Conservation (phyloP, 2,888 invertebrate species). For the Ophonus ardosiacus region DNA sequence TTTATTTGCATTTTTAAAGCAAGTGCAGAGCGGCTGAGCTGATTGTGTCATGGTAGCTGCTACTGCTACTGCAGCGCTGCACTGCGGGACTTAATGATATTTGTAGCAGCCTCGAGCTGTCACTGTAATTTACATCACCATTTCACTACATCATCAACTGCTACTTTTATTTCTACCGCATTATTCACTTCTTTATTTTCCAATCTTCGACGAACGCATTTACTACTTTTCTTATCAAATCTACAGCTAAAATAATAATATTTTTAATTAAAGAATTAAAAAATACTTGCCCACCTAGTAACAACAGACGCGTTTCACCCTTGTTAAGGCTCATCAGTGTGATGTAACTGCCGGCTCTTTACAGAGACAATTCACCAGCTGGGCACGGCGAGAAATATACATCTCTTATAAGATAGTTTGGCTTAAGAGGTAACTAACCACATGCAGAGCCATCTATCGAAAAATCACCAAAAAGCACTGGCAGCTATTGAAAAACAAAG, state of each 20-base stretch:
- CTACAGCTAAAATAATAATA: background rate
- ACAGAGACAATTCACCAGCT: no score
- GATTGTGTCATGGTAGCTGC: slow-evolving; percentile 29
- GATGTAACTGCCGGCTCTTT: no score
- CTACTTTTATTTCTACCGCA: slow-evolving; percentile 17
- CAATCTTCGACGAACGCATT: background rate
- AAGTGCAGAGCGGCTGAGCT: slow-evolving; percentile 11
- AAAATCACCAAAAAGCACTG: no score
- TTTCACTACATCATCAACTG: slow-evolving; percentile 23
- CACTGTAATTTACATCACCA: slow-evolving; percentile 27
- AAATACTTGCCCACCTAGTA: background rate
- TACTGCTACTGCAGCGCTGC: background rate
- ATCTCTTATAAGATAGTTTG: no score
- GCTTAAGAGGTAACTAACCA: no score
- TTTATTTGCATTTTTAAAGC: slow-evolving; percentile 54
- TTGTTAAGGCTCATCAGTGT: no score
- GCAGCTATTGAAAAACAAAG: no score
- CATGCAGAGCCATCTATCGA: no score
- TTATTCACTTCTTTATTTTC: slow-evolving; percentile 7
- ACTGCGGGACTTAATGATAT: slow-evolving; percentile 18
- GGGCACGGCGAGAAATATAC: no score
- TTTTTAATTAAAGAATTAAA: background rate
- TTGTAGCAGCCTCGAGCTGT: background rate
- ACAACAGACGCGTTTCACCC: no score
- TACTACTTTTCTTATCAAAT: background rate